phyloP scores from a whole-genome alignment of 2,888 invertebrate species.

The Lomographa bimaculata region DNA sequence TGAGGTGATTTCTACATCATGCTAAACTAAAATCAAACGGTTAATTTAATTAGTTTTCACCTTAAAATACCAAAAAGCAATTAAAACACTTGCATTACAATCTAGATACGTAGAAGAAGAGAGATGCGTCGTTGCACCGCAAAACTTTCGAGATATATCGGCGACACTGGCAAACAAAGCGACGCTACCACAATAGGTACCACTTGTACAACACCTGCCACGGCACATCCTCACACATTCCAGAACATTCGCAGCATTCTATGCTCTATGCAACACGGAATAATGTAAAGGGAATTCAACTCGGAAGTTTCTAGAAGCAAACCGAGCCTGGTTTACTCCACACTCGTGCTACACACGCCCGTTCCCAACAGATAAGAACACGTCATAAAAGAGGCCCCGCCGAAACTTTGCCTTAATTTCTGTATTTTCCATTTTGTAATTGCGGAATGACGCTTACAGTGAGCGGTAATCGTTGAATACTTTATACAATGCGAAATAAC shows the following conservation, averaged over 20 bases:
- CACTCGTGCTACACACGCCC: conserved; percentile 56
- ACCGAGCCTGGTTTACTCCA: conserved; percentile 39
- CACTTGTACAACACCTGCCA: conserved; percentile 58
- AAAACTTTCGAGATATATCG: conserved; percentile 78
- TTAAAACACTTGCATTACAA: conserved; percentile 41
- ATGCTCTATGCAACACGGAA: conserved; percentile 43
- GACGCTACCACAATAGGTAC: conserved; percentile 66
- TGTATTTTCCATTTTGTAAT: conserved; percentile 63
- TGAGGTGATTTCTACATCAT: no score
- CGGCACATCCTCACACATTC: conserved; percentile 38
- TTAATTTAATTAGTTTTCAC: no score
- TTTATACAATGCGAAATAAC: conserved; percentile 25
- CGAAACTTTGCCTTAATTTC: conserved; percentile 73
- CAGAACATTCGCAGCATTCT: conserved; percentile 34
- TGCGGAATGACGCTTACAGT: conserved; percentile 49
- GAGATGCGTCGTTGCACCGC: conserved; percentile 62
- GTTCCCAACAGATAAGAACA: conserved; percentile 72
- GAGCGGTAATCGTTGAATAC: conserved; percentile 48
- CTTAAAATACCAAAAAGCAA: background rate
- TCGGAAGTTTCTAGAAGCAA: conserved; percentile 44
- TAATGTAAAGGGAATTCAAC: conserved; percentile 35
- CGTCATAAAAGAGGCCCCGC: conserved; percentile 73
- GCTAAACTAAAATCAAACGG: no score
- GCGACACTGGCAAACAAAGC: conserved; percentile 76
- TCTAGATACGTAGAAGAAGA: conserved; percentile 42